Evolutionary conservation across 1,140 invertebrate genomes (phyloP).

Genomic region (Apis laboriosa): DNA sequence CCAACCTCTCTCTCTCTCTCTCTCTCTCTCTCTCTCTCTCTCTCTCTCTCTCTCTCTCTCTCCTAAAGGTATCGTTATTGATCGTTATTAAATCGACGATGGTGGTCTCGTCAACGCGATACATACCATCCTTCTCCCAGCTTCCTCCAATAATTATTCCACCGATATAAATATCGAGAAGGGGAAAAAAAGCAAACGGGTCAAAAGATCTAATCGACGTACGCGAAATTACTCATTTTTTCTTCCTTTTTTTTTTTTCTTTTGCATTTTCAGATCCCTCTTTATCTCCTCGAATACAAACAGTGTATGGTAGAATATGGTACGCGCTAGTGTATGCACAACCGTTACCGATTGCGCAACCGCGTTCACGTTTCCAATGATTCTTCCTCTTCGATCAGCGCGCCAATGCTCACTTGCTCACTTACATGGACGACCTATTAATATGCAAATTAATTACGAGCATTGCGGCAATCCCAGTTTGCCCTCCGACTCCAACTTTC

Average conservation of each 20-base stretch:
- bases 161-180: not conserved
- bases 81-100: conserved; percentile 59
- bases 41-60: not conserved
- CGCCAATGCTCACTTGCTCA: no score
- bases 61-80: conserved; percentile 46
- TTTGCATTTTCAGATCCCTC: no score
- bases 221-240: no score
- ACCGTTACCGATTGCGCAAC: not conserved
- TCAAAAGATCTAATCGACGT: no score
- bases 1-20: no score
- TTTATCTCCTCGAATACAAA: no score
- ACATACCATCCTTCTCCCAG: not conserved
- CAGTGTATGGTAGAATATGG: no score
- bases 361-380: no score
- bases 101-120: conserved; percentile 55
- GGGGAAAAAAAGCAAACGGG: not conserved
- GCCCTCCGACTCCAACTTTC: not conserved
- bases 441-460: conserved; percentile 54
- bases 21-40: not conserved
- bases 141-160: conserved; percentile 35
- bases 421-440: conserved; percentile 18
- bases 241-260: no score
- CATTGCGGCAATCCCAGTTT: conserved; percentile 34
- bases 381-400: conserved; percentile 13
- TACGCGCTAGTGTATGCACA: no score